phyloP scores from a whole-genome alignment of 2,113 vertebrate genomes.

The Pongo pygmaeus region DNA sequence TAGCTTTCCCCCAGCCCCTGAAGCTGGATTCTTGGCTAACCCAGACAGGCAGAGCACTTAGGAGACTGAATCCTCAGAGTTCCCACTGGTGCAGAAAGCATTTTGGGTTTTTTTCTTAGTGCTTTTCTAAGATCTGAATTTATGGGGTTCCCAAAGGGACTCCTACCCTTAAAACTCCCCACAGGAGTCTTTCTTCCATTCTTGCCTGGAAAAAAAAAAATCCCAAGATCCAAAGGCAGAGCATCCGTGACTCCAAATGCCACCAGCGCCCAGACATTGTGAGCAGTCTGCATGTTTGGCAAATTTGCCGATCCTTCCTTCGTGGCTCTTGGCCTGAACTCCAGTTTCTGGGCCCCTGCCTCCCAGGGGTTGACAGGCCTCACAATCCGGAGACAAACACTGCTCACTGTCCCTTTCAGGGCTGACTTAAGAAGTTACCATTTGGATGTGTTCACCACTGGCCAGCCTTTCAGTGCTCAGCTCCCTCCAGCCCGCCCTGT shows the following conservation, averaged over 20 bases:
- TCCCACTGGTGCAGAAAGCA: not conserved
- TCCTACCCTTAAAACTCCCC: constrained; percentile 10
- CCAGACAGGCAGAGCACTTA: not conserved
- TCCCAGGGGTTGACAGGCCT: constrained; percentile 52
- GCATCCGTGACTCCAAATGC: not conserved
- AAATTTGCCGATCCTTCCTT: not conserved
- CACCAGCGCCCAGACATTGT: not conserved
- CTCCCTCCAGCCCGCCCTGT: rapidly evolving
- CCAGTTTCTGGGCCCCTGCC: not conserved
- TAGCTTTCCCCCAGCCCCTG: not conserved
- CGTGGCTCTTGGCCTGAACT: not conserved
- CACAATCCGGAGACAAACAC: not conserved
- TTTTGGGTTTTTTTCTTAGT: not conserved
- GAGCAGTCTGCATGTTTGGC: not conserved
- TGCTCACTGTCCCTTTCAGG: not conserved
- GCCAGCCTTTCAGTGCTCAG: not conserved
- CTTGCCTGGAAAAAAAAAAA: not conserved
- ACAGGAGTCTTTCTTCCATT: not conserved
- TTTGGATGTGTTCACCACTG: not conserved
- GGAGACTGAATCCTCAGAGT: not conserved
- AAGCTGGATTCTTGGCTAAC: not conserved
- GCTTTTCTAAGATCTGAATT: constrained; percentile 26
- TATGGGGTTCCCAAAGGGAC: not conserved
- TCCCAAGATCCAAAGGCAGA: not conserved
- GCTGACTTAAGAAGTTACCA: not conserved